Conservation (phyloP, 2,113 vertebrate genomes). For the Caranx ignobilis region DNA sequence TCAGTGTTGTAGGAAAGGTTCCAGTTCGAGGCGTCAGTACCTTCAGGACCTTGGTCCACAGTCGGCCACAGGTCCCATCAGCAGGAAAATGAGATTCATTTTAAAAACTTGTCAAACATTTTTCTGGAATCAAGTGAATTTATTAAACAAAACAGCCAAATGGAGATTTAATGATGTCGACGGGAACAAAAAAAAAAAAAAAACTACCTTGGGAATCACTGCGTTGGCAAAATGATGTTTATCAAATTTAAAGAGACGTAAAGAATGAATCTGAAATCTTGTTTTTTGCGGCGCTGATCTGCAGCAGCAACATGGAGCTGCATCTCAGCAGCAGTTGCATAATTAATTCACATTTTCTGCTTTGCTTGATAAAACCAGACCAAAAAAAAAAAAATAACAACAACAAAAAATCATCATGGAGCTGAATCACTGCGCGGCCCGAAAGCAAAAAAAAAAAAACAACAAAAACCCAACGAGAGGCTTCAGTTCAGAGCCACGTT, state of each 20-base stretch:
- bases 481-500: not conserved
- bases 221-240: slow-evolving; percentile 10
- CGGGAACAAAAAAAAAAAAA: not conserved
- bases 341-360: slow-evolving; percentile 58
- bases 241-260: not conserved
- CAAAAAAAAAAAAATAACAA: not conserved
- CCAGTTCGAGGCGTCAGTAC: slow-evolving; percentile 21
- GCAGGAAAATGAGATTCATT: not conserved
- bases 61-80: not conserved
- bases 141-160: not conserved
- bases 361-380: slow-evolving; percentile 22
- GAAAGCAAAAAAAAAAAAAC: not conserved
- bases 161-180: not conserved
- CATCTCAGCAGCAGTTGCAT: slow-evolving; percentile 64
- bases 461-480: not conserved
- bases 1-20: slow-evolving; percentile 40
- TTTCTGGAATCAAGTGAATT: slow-evolving; percentile 1
- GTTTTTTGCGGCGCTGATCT: slow-evolving; percentile 38
- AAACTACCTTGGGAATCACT: slow-evolving; percentile 31
- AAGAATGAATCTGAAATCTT: not conserved
- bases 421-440: not conserved
- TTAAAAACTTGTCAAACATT: not conserved
- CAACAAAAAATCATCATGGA: slow-evolving; percentile 27
- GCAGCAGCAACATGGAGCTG: slow-evolving; percentile 27
- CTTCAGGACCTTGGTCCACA: not conserved